phyloP scores from a whole-genome alignment of 2,888 invertebrate genomes.

The Sicus ferrugineus region DNA sequence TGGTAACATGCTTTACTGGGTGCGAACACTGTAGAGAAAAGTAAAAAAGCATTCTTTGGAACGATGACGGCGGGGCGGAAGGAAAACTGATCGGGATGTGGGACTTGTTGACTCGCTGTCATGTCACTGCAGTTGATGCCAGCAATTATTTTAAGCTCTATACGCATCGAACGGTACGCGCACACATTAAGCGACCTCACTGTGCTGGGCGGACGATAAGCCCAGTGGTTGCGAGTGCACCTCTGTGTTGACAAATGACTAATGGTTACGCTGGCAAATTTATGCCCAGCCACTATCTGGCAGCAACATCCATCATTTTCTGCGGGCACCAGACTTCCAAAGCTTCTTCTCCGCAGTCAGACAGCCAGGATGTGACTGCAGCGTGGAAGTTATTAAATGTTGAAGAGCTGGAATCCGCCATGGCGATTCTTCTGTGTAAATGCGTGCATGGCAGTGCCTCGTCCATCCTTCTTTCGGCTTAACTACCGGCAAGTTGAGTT shows the following conservation, averaged over 20 bases:
- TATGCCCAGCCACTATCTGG: conserved; percentile 60
- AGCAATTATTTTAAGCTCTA: conserved; percentile 56
- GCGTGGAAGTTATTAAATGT: conserved; percentile 16
- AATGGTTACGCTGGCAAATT: conserved; percentile 61
- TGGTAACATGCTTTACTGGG: not conserved
- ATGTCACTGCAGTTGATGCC: conserved; percentile 56
- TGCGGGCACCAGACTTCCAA: not conserved
- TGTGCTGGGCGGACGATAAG: not conserved
- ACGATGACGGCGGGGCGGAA: not conserved
- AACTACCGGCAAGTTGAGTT: conserved; percentile 50
- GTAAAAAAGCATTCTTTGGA: not conserved
- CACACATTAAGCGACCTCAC: not conserved
- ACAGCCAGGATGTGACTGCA: not conserved
- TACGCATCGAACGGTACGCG: not conserved
- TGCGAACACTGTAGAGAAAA: not conserved
- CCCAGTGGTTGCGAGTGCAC: conserved; percentile 12
- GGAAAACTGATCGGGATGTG: not conserved
- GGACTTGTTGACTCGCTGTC: conserved; percentile 21
- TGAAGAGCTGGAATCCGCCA: not conserved
- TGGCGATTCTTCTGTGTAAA: not conserved
- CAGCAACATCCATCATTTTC: conserved; percentile 47
- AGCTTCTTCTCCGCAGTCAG: not conserved
- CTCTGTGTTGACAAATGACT: conserved; percentile 47
- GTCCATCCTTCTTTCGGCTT: not conserved
- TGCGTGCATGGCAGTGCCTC: conserved; percentile 30